A percentile compares a stretch with the other conserved stretches of the same genome.
phyloP scores from a whole-genome alignment of 2,888 invertebrate genomes.

The Cloeon dipterum region DNA sequence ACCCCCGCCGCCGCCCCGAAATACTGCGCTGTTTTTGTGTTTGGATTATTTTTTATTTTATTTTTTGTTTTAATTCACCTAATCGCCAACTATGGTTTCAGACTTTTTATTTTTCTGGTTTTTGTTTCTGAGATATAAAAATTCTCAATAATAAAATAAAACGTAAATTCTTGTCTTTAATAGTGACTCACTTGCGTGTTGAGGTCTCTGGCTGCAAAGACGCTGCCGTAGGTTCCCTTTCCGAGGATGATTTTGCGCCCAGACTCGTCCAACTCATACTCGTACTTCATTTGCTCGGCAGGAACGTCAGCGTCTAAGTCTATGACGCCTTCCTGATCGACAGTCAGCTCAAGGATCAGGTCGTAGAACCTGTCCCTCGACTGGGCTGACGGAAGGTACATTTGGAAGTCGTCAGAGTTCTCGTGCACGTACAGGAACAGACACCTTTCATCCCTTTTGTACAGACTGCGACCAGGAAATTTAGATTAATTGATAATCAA shows the following conservation, averaged over 20 bases:
- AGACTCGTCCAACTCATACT: conserved; percentile 86
- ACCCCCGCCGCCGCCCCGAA: too few species aligned
- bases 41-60: too few species aligned
- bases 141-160: too few species aligned
- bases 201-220: conserved; percentile 82
- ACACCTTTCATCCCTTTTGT: conserved; percentile 88
- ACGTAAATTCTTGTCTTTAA: too few species aligned
- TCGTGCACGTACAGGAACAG: conserved; percentile 93
- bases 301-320: conserved; percentile 51
- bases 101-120: too few species aligned
- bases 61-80: too few species aligned
- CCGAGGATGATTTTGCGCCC: conserved; percentile 70
- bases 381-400: conserved; percentile 79
- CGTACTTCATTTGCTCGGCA: conserved; percentile 60
- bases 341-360: conserved; percentile 65
- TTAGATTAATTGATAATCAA: too few species aligned
- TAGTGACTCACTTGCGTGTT: conserved; percentile 88
- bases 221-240: conserved; percentile 86
- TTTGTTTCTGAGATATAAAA: too few species aligned
- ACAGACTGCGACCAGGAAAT: conserved; percentile 59
- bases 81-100: too few species aligned
- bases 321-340: conserved; percentile 58
- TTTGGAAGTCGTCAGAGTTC: conserved; percentile 97
- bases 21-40: too few species aligned
- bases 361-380: conserved; percentile 69